Conservation (phyloP, 2,113 vertebrate species). For the Gulo gulo region DNA sequence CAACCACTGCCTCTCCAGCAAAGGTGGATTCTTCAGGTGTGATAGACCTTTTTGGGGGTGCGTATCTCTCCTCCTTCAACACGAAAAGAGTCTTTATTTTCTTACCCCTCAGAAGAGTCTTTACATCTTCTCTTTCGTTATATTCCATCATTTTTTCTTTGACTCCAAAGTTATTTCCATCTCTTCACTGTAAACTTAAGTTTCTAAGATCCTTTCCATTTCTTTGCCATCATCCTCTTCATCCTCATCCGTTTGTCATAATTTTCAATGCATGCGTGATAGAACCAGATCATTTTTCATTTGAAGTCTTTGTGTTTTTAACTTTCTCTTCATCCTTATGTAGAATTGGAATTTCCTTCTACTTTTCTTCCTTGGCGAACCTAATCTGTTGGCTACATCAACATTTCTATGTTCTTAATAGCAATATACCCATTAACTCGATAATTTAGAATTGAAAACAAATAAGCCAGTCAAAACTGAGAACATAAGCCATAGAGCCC, state of each 20-base stretch:
- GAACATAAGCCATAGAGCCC: background rate
- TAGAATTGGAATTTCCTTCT: constrained; percentile 10
- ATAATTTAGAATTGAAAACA: constrained; percentile 18
- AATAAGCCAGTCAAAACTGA: background rate
- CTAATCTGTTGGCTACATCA: background rate
- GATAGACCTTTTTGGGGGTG: constrained; percentile 98
- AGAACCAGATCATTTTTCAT: background rate
- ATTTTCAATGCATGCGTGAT: background rate
- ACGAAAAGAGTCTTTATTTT: constrained; percentile 51
- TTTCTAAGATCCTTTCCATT: constrained; percentile 10
- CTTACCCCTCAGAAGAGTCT: background rate
- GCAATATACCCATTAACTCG: background rate
- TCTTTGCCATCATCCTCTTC: background rate
- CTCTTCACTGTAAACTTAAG: background rate
- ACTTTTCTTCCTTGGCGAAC: constrained; percentile 20
- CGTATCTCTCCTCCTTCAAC: constrained; percentile 82
- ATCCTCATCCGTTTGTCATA: background rate
- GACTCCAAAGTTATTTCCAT: background rate
- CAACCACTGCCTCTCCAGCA: constrained; percentile 89
- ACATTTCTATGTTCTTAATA: constrained; percentile 25
- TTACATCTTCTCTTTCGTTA: background rate
- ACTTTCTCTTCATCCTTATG: background rate
- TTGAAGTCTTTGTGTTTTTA: constrained; percentile 11
- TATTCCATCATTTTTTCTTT: background rate
- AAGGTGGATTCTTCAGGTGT: constrained; percentile 92